A percentile compares a stretch with the other conserved stretches of the same genome.
These are phyloP conservation scores for Gymnothorax javanicus DNA, from an alignment of 2,797 vertebrate genomes.

Conservation along the genomic window DNA sequence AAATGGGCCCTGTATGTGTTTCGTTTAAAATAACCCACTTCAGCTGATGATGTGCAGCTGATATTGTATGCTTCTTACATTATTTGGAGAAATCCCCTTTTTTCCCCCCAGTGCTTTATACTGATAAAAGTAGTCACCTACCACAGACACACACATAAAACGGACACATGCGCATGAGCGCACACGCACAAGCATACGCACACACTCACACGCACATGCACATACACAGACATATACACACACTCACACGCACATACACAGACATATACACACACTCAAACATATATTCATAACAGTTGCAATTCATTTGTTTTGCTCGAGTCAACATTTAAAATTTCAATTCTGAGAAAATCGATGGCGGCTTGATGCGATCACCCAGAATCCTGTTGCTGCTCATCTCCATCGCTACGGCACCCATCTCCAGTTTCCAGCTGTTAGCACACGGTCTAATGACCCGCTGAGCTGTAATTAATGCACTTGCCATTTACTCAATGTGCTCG, in stretches of 20 bases:
- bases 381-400: not conserved
- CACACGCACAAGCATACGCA: not conserved
- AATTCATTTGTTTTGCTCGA: not conserved
- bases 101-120: not conserved
- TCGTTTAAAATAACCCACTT: not conserved
- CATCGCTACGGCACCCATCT: not conserved
- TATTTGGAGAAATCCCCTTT: not conserved
- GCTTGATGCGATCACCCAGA: not conserved
- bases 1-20: not conserved
- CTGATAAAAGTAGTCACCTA: not conserved
- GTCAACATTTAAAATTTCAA: slow-evolving; percentile 1
- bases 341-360: not conserved
- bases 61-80: not conserved
- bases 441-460: not conserved
- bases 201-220: not conserved
- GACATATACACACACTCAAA: not conserved
- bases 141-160: not conserved
- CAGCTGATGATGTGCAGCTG: not conserved
- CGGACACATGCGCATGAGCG: not conserved
- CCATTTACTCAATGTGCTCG: too few relatives aligned
- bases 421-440: not conserved
- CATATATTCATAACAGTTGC: slow-evolving; percentile 7
- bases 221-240: not conserved
- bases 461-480: not conserved
- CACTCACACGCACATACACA: not conserved